phyloP scores from a whole-genome alignment of 1,140 invertebrate genomes.

The Polypedilum vanderplanki region DNA sequence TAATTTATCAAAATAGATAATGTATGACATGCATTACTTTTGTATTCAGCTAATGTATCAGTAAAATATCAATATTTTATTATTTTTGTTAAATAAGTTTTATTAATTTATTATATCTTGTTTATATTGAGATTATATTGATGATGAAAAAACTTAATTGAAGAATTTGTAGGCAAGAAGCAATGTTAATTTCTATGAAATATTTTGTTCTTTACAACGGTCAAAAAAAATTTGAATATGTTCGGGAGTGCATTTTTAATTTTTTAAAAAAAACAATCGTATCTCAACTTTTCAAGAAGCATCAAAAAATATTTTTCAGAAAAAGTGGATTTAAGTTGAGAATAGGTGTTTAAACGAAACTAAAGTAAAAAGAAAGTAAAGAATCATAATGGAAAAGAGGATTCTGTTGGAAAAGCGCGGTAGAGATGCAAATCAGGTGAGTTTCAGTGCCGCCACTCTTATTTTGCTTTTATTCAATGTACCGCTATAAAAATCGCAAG shows the following conservation, averaged over 20 bases:
- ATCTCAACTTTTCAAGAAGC: background rate
- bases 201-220: background rate
- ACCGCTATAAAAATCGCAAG: conserved; percentile 14
- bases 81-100: too few relatives aligned
- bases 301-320: background rate
- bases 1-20: too few relatives aligned
- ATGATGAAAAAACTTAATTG: background rate
- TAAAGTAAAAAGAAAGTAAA: background rate
- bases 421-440: conserved; percentile 73
- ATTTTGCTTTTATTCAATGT: background rate
- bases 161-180: background rate
- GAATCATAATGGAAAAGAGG: conserved; percentile 77
- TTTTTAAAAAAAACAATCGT: background rate
- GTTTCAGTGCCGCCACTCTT: conserved; percentile 44
- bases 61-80: too few relatives aligned
- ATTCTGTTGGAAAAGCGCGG: conserved; percentile 83
- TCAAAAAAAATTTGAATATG: too few relatives aligned
- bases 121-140: too few relatives aligned
- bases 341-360: background rate
- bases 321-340: background rate
- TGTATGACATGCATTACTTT: too few relatives aligned
- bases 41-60: too few relatives aligned
- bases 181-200: too few relatives aligned
- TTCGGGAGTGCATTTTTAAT: background rate
- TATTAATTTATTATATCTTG: too few relatives aligned